Base-by-base conservation (phyloP, 2,797 vertebrate genomes). In the Sebastolobus altivelis region DNA sequence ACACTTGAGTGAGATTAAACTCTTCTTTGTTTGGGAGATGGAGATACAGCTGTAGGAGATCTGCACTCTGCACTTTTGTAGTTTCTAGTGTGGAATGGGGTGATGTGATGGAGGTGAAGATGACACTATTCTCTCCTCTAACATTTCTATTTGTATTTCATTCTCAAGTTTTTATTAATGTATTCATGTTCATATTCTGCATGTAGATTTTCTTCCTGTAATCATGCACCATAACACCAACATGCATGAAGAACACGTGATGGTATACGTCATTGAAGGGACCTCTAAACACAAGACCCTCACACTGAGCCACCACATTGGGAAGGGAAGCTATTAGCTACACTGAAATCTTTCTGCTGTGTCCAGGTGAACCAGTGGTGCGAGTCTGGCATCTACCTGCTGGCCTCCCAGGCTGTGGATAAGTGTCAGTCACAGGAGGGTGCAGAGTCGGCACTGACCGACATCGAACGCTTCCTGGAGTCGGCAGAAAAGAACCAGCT, bases 341-440 rank as follows among this genome's bases (percentile, higher is more conserved):
- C 18, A 20, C 25, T 49, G 8, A 65, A 58, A 55, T 58, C 13
- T 25, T 52, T 56, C n/a, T 74, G n/a, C 33, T 63, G 10, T 72
- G 3, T 86, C 2, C 94, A 99, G 98, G 97, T 98, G 55, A 97
- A 95, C 92, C 96, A 97, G 22, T 99, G 98, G 98, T 99, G 97
- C 46, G 98, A 99, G 92, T 95, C 96, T 49, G 98, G 98, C 60
- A 96, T 99, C 89, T 99, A 98, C 91, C 96, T 99, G 90, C 94
- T 99, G 88, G 98, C 98, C 70, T 99, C 97, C 62, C 98, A 99
- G 94, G 97, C 97, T 79, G 97, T 99, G 79, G 98, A 99, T 88
- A 99, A 98, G 86, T 99, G 97, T 92, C 98, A 99, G 89, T 97
- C 98, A 29, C 97, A 98, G 94, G 98, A 99, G 72, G 98, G 98